Evolutionary conservation across 2,888 invertebrate genomes (phyloP), one percentile per base, ranked within the genome.

Genomic region (Helicoverpa assulta): DNA sequence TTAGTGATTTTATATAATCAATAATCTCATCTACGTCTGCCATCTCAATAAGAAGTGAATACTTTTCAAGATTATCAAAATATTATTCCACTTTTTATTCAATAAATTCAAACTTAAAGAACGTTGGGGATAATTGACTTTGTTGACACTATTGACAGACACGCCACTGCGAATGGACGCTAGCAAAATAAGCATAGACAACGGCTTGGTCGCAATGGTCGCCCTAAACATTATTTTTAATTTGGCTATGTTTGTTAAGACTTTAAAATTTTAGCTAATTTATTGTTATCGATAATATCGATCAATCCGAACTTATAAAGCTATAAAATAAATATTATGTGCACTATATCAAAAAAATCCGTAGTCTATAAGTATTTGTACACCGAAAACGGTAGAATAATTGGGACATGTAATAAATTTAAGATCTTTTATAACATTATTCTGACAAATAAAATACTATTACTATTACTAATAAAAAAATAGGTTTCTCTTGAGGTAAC

Each of bases 21-120:
- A 95, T 93, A 66, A 95, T 92, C 70, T 95, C 94, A 14, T 93
- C 92, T 1, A 94, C 91, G 59, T 95, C 93, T 4, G 90, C 75
- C 94, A 95, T 95, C 47, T 7, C 73, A 12, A 55, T 33, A 33
- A 50, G 16, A 0, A 50, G 14, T 14, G n/a, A 40, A 61, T 3
- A 53, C 26, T 26, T 26, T 50, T 57, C 12, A 7, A 5, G 57
- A 29, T 26, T 2, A 47, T 19, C 26, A 57, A 60, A 60, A 60
- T 74, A 68, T 68, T 57, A 40, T 26, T 12, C 7, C 6, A 26
- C 19, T 65, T 40, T 29, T 14, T 50, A 58, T 51, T 52, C 54
- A 43, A 14, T 37, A 69, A 65, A 66, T 78, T 76, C 78, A 76
- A 76, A 78, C 62, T 43, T 40, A 14, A 62, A 61, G 40, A 43